These are phyloP conservation scores for Drosophila recens DNA, from an alignment of 2,888 invertebrate genomes.

Conservation along the genomic window DNA sequence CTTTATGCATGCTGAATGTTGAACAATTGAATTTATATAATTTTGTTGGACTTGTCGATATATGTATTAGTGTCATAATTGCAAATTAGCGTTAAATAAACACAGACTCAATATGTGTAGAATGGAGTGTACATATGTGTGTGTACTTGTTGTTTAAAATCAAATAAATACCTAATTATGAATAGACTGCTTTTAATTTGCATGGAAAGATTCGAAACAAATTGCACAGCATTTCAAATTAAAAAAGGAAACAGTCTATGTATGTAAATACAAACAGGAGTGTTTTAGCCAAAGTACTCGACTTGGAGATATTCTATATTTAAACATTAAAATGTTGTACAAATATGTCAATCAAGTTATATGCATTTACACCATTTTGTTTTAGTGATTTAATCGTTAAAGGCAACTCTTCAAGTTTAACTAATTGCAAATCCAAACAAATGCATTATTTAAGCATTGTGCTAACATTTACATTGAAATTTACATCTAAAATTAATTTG, in stretches of 20 bases:
- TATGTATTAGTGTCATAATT: slow-evolving; percentile 29
- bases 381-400: too few relatives aligned
- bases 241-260: slow-evolving; percentile 2
- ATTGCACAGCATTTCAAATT: slow-evolving; percentile 28
- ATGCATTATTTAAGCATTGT: slow-evolving; percentile 15
- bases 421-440: too few relatives aligned
- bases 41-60: slow-evolving; percentile 3
- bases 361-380: too few relatives aligned
- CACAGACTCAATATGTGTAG: slow-evolving; percentile 17
- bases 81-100: slow-evolving; percentile 45
- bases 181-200: slow-evolving; percentile 28
- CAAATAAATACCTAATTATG: slow-evolving; percentile 27
- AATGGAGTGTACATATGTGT: slow-evolving; percentile 5
- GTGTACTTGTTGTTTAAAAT: slow-evolving; percentile 25
- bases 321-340: not conserved
- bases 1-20: slow-evolving; percentile 13
- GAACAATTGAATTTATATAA: slow-evolving; percentile 30
- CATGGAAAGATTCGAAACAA: slow-evolving; percentile 17
- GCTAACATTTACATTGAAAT: slow-evolving; percentile 17
- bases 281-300: not conserved
- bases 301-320: not conserved
- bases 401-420: too few relatives aligned
- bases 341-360: not conserved
- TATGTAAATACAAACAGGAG: not conserved
- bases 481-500: slow-evolving; percentile 18